Conservation (phyloP, 2,888 invertebrate genomes). For the Thysanoteuthis rhombus region DNA sequence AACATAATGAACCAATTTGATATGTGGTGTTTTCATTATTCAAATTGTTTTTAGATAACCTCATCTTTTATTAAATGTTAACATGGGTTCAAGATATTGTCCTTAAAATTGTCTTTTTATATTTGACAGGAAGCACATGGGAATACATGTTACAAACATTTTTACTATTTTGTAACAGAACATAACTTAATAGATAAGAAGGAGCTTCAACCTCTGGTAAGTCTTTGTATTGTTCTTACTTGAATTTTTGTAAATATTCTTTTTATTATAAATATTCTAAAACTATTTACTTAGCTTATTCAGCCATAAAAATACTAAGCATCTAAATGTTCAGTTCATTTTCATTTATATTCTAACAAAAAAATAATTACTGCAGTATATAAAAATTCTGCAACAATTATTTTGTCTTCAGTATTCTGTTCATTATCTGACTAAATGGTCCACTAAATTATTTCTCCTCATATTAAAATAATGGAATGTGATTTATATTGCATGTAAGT, state of each 20-base stretch:
- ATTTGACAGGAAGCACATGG: conserved; percentile 85
- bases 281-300: not conserved
- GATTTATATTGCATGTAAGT: not conserved
- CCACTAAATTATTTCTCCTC: not conserved
- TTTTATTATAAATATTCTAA: not conserved
- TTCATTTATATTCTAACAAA: not conserved
- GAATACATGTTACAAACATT: conserved; percentile 93
- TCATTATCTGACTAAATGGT: not conserved
- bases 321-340: not conserved
- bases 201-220: conserved; percentile 82
- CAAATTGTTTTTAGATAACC: not conserved
- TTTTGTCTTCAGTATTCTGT: not conserved
- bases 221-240: conserved; percentile 35
- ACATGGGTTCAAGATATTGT: not conserved
- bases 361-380: no score
- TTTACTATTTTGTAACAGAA: conserved; percentile 89
- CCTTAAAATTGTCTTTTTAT: not conserved
- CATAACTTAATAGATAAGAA: conserved; percentile 84
- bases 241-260: not conserved
- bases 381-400: no score
- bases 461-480: not conserved
- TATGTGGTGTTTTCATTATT: not conserved
- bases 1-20: no score
- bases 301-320: not conserved
- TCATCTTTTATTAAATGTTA: not conserved